A percentile compares a stretch with the other conserved stretches of the same genome.
Conservation (phyloP, 2,888 invertebrate species). For the Eupsilia transversa region DNA sequence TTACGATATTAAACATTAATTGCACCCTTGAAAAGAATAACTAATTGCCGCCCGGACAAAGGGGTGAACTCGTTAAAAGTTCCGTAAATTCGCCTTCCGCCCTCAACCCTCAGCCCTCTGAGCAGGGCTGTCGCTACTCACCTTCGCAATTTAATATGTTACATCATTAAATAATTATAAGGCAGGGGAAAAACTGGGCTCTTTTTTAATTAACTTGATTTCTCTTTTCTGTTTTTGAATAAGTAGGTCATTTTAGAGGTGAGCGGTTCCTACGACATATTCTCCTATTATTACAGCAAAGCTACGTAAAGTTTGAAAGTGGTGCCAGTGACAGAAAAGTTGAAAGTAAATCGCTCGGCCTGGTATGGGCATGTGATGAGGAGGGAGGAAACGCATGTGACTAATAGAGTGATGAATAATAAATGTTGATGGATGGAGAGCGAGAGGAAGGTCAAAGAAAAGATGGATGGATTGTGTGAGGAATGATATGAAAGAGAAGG, state of each 20-base stretch:
- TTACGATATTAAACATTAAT: conserved; percentile 70
- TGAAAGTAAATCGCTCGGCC: too few species aligned
- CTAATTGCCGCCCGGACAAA: conserved; percentile 73
- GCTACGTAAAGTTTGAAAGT: too few species aligned
- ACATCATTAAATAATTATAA: conserved; percentile 6
- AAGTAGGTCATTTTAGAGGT: background rate
- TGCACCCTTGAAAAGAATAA: conserved; percentile 75
- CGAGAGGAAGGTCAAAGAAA: too few species aligned
- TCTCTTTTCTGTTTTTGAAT: background rate
- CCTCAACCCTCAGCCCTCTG: conserved; percentile 21
- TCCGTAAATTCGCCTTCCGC: conserved; percentile 61
- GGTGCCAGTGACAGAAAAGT: too few species aligned
- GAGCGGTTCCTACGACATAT: background rate
- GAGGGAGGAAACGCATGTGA: too few species aligned
- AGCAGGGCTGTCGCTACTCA: conserved; percentile 46
- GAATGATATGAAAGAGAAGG: too few species aligned
- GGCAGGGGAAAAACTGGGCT: too few species aligned
- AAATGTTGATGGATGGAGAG: too few species aligned
- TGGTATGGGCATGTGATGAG: too few species aligned
- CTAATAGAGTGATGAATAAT: too few species aligned
- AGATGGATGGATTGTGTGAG: too few species aligned
- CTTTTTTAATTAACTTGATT: conserved; percentile 11
- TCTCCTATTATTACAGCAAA: background rate
- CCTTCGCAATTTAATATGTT: conserved; percentile 12
- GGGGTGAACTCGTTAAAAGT: conserved; percentile 76